Base-by-base conservation (phyloP, 2,888 invertebrate species). In the Polylopha cassiicola region DNA sequence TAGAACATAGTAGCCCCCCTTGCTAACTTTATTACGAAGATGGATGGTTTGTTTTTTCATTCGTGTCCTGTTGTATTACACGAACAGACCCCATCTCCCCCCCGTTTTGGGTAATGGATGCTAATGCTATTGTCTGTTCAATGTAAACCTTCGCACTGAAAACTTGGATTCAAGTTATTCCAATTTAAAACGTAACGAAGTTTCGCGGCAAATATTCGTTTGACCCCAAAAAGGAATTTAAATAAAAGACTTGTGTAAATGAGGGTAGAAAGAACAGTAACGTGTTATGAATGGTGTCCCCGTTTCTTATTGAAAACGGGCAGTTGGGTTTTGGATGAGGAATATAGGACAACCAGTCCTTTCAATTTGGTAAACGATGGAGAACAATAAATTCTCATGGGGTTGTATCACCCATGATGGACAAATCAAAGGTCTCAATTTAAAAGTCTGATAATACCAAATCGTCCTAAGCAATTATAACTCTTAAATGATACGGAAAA, bases 11-110 rank as follows among this genome's bases (percentile, higher is more conserved):
- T 26, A 36, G 39, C 22, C 34, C 20, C 33, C 36, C 36, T 38
- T 14, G 8, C 43, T 44, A 39, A 43, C 26, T 42, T 46, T 33
- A 50, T 47, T 47, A 51, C 44, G 38, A 47, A 48, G 46, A 50
- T 42, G 44, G 47, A 51, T 48, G 31, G 31, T 37, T 47, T 41
- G 32, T 37, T 47, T 48, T 45, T 37, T 36, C 24, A 36, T 43
- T 38, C 9, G 29, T 36, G 28, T 43, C 31, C 23, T 29, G 37
- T 37, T 38, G 23, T 36, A 41, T 44, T 24, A 38, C 41, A 10
- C 37, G 24, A 37, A 42, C 44, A n/a, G n/a, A n/a, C n/a, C n/a
- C n/a, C n/a, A n/a, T 29, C 30, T 34, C 41, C 29, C 33, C 24
- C 24, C 28, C 17, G 26, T 33, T 39, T 34, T 44, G 30, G 45